Base-by-base conservation (phyloP, 1,140 invertebrate species). In the Stratiolaelaps scimitus region DNA sequence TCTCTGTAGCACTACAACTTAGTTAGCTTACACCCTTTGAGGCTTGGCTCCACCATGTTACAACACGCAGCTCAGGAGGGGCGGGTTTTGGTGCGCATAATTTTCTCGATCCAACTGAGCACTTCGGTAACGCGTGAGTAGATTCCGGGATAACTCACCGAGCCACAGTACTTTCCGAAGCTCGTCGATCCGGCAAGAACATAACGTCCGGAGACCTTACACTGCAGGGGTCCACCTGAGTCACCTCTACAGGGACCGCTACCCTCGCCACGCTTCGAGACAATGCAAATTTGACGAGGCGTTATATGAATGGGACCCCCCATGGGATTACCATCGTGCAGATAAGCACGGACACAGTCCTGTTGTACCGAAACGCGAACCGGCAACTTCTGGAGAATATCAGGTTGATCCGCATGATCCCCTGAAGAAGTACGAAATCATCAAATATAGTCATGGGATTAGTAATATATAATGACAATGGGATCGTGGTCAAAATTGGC, bases 141-240 rank as follows among this genome's bases (percentile, higher is more conserved):
- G 28, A 48, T 28, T 19, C 28, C 15, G 47, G 47, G 47, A 48
- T 48, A 48, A 15, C 19, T 28, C 4, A 28, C 4, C 19, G 47
- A 48, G 15, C 47, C 47, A 28, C 47, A 48, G 15, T 48, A 48
- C 28, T 48, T 4, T 4, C 20, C 47, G 15, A 48, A 48, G 15
- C 47, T 48, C 4, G 47, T 28, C 47, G 28, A 19, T 48, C 47
- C 47, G 5, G 47, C 47, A 4, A 48, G 47, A 4, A 28, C 28
- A 19, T 28, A 48, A 4, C 47, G 47, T 7, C 28, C 28, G 4
- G 20, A 7, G 4, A 23, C 15, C 20, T 19, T 48, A 48, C 47
- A 48, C 15, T 48, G 47, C 47, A 48, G 47, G 15, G 47, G 47
- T 48, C 47, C 47, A 5, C 47, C 47, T n/a, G n/a, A n/a, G n/a